phyloP scores from a whole-genome alignment of 2,797 vertebrate genomes.

The Vultur gryphus region DNA sequence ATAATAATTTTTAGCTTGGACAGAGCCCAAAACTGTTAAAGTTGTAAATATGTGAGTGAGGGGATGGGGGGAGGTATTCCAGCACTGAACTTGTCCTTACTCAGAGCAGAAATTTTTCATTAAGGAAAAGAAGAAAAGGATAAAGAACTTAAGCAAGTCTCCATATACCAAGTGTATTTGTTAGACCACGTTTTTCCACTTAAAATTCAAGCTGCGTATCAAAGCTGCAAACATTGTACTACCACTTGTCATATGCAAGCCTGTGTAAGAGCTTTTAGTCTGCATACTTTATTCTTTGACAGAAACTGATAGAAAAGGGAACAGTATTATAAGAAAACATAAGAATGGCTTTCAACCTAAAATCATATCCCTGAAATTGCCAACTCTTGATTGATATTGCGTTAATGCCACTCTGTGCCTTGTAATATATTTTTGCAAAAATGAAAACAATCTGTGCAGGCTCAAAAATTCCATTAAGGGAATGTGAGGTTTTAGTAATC shows the following conservation, averaged over 20 bases:
- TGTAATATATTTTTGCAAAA: neutral
- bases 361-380: neutral
- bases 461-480: neutral
- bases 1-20: neutral
- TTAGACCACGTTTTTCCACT: neutral
- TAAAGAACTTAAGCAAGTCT: neutral
- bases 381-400: neutral
- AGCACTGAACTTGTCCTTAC: neutral
- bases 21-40: neutral
- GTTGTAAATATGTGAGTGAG: neutral
- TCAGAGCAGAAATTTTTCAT: neutral
- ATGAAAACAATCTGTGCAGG: neutral
- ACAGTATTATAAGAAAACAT: neutral
- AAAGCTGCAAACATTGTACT: neutral
- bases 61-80: neutral
- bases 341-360: neutral
- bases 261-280: neutral
- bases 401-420: neutral
- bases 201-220: constrained; percentile 1
- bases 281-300: neutral
- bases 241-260: neutral
- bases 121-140: neutral
- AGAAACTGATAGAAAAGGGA: neutral
- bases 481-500: neutral
- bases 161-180: neutral